phyloP scores from a whole-genome alignment of 1,140 invertebrate species.

The Drosophila kanapiae region DNA sequence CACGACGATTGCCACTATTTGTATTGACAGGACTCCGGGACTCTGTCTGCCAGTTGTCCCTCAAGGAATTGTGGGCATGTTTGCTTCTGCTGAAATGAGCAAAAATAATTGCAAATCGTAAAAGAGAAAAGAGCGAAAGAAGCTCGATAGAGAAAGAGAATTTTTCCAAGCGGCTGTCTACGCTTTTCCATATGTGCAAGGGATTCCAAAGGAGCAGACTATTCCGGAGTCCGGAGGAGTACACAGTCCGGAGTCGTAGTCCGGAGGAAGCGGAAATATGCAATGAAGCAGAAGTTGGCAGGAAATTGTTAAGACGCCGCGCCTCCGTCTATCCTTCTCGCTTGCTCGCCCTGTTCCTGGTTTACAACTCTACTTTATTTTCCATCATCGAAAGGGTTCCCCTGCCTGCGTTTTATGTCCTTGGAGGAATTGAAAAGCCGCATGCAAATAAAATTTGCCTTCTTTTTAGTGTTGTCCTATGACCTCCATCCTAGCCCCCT shows the following conservation, averaged over 20 bases:
- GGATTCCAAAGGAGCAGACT: conserved; percentile 5
- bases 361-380: conserved; percentile 77
- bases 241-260: conserved; percentile 2
- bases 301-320: conserved; percentile 80
- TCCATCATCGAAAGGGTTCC: conserved; percentile 79
- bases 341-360: conserved; percentile 12
- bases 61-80: conserved; percentile 77
- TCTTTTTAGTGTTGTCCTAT: conserved; percentile 74
- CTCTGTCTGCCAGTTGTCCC: conserved; percentile 63
- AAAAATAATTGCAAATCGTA: conserved; percentile 83
- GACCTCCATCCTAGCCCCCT: conserved; percentile 31
- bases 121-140: conserved; percentile 46
- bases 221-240: conserved; percentile 10
- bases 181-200: conserved; percentile 48
- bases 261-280: conserved; percentile 76
- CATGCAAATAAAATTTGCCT: conserved; percentile 81
- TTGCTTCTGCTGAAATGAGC: conserved; percentile 82
- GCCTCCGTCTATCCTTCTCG: conserved; percentile 38
- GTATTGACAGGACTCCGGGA: conserved; percentile 38
- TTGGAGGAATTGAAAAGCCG: conserved; percentile 79
- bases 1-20: conserved; percentile 48
- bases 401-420: conserved; percentile 67
- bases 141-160: conserved; percentile 2
- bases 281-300: conserved; percentile 83
- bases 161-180: conserved; percentile 59